Evolutionary conservation across 2,797 vertebrate species (phyloP), one percentile per base, ranked within the genome.

Genomic region (Nyctalus aviator): DNA sequence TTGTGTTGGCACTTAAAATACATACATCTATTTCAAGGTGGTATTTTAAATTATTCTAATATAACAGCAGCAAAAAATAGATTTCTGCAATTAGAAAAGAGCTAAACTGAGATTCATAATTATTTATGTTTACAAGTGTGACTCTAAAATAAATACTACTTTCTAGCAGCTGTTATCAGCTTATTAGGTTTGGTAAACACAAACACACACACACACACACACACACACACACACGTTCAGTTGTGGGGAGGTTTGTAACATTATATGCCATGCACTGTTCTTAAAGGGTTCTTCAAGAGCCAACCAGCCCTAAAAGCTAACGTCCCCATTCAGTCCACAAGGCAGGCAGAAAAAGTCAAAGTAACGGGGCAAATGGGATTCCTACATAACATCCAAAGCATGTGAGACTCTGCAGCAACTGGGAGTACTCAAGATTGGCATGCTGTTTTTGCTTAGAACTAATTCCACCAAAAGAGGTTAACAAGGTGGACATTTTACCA

Each of bases 31-130:
- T 81, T 92, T 81, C 81, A 95, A 94, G 62, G 77, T 94, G 57
- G 37, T 32, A 72, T 81, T 95, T 91, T 93, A 86, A 88, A 81
- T 48, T 88, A 83, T 78, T 89, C 50, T 90, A 93, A 69, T 62
- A 69, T 44, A 90, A 90, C 37, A 90, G 46, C 82, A 93, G 90
- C 88, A 95, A 96, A 96, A 96, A 96, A 95, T 90, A 94, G 37
- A 93, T 81, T 59, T 77, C 48, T 88, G 69, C 55, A 92, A 71
- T 92, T 95, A 94, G 20, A 90, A 91, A 93, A 96, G 27, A 87
- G 23, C 76, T 87, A 81, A 93, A 64, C 1, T 37, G 27, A 57
- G 77, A 92, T 53, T 21, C 68, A 79, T 17, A 77, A n/a, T 57
- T 88, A 93, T 77, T 62, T 44, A 77, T 46, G 81, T 89, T 69